Base-by-base conservation (phyloP, 2,888 invertebrate species). In the Cheilosia urbana region DNA sequence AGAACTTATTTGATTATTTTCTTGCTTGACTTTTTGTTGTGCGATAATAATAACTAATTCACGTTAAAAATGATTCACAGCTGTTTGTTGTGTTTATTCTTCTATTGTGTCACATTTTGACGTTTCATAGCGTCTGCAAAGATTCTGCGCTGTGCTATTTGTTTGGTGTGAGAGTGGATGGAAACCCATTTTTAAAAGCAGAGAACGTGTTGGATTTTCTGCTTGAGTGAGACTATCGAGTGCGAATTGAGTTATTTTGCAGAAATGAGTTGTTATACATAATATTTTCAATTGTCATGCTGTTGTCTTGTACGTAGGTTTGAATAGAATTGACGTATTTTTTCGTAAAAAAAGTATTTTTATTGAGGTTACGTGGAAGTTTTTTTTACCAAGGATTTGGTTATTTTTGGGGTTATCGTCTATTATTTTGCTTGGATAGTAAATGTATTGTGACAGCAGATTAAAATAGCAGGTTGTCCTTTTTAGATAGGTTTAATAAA, bases 51-150 rank as follows among this genome's bases (percentile, higher is more conserved):
- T n/a, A 24, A 40, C 24, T 19, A 15, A 24, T 34, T 15, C 7
- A 49, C 11, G n/a, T 45, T 47, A 34, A 21, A 68, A 13, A 30
- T 62, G 27, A 71, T 49, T 66, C 62, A 80, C 84, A 84, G 84
- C 66, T 84, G 80, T 65, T 75, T 75, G 75, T 76, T 80, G 65
- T 84, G 65, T 71, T 84, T 73, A 66, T 34, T 65, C 4, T 40
- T 40, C 2, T 24, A n/a, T 60, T 42, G 42, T 75, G 79, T 84
- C 69, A 84, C 13, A 47, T 66, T 37, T 75, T 84, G 79, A 80
- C 84, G 42, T 71, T 76, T 80, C 6, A 37, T 2, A 55, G 62
- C 27, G 47, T 71, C 84, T 84, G 84, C 65, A 84, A 55, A 53
- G 84, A 71, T 80, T 76, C 49, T 80, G 84, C 84, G 84, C 84